These are phyloP conservation scores for Malaclemys terrapin DNA, from an alignment of 2,113 vertebrate species.

Conservation along the genomic window DNA sequence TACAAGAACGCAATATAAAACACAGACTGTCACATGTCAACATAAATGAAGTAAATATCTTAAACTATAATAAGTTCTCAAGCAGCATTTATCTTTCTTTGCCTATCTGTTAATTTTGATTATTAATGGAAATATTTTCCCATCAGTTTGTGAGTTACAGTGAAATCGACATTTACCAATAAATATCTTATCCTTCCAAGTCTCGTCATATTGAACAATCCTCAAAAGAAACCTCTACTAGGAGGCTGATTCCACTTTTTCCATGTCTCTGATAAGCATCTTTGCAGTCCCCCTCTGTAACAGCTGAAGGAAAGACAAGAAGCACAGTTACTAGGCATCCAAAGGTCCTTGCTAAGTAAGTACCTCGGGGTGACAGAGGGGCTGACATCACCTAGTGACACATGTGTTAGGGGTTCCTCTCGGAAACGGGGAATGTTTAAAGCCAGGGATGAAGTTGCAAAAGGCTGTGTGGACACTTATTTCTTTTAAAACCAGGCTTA, in stretches of 20 bases:
- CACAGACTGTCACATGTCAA: too few relatives aligned
- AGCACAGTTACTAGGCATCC: background rate
- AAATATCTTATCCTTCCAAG: too few relatives aligned
- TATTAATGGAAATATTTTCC: too few relatives aligned
- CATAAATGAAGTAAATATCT: too few relatives aligned
- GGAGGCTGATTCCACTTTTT: background rate
- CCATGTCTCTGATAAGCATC: background rate
- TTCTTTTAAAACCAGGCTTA: background rate
- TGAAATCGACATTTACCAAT: too few relatives aligned
- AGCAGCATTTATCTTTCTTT: too few relatives aligned
- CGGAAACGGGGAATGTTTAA: background rate
- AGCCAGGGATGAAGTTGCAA: background rate
- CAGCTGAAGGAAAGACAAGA: background rate
- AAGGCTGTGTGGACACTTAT: background rate
- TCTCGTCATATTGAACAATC: background rate
- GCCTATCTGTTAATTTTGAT: too few relatives aligned
- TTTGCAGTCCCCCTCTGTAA: background rate
- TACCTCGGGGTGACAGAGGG: background rate
- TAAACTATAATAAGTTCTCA: too few relatives aligned
- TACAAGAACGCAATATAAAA: too few relatives aligned
- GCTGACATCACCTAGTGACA: background rate
- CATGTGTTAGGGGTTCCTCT: background rate
- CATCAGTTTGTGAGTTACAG: too few relatives aligned
- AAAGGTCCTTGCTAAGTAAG: background rate
- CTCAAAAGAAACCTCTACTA: too few relatives aligned